These are phyloP conservation scores for Macrophya annulata DNA, from an alignment of 2,888 invertebrate species.

Conservation along the genomic window DNA sequence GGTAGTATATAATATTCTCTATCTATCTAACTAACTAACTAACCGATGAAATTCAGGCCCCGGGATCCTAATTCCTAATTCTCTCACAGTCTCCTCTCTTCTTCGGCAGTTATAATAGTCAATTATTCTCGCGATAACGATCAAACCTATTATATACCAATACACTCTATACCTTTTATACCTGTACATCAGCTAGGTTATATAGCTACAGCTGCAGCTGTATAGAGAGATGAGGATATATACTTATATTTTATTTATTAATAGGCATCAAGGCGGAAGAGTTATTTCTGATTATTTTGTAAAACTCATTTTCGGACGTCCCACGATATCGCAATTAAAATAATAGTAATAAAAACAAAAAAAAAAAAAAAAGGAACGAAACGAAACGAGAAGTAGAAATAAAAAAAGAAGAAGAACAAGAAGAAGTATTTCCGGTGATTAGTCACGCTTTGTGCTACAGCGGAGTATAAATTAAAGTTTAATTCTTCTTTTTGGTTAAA, in stretches of 20 bases:
- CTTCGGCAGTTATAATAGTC: neutral
- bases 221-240: no score
- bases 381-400: neutral
- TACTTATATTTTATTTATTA: neutral
- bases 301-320: constrained; percentile 7
- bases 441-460: constrained; percentile 16
- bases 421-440: constrained; percentile 41
- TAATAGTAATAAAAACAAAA: neutral
- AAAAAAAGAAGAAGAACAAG: neutral
- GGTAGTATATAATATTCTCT: neutral
- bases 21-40: neutral
- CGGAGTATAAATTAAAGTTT: neutral
- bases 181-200: no score
- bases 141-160: neutral
- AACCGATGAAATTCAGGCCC: constrained; percentile 1
- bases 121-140: neutral
- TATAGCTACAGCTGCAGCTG: no score
- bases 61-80: neutral
- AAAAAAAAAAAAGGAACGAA: no score
- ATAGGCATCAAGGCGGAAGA: constrained; percentile 10
- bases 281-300: neutral
- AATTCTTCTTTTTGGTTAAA: neutral
- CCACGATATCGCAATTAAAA: constrained; percentile 6
- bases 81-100: neutral
- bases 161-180: no score